These are phyloP conservation scores for Ondatra zibethicus DNA, from an alignment of 2,113 vertebrate genomes.

Conservation along the genomic window DNA sequence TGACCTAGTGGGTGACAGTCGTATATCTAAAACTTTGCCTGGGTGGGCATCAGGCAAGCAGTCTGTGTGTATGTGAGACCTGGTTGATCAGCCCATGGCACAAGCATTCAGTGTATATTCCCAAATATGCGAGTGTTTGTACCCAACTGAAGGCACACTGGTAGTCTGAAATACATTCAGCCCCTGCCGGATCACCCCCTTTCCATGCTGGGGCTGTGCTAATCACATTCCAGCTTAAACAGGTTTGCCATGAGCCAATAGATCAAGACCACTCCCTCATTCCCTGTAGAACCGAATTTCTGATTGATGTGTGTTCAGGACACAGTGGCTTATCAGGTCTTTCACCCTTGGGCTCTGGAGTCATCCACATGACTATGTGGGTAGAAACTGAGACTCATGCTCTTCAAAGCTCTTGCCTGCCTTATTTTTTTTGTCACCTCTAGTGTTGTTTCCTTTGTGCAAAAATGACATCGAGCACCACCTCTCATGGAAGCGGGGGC, in stretches of 20 bases:
- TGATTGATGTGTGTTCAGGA: fast-evolving
- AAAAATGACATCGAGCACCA: not conserved
- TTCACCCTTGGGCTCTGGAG: not conserved
- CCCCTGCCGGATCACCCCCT: not conserved
- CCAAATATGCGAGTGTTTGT: not conserved
- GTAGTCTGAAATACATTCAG: not conserved
- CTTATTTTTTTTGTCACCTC: not conserved
- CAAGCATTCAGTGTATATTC: not conserved
- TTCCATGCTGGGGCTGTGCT: fast-evolving
- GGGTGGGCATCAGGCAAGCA: not conserved
- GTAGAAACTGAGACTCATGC: not conserved
- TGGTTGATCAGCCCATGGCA: not conserved
- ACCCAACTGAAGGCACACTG: not conserved
- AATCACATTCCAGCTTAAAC: not conserved
- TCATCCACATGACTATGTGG: not conserved
- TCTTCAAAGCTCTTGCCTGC: not conserved
- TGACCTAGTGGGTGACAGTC: not conserved
- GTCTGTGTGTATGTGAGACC: not conserved
- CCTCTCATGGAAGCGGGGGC: not conserved
- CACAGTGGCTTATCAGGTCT: not conserved
- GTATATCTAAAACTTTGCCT: not conserved
- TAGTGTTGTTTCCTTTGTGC: not conserved
- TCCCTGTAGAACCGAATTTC: not conserved
- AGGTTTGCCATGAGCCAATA: not conserved
- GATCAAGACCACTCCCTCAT: not conserved